Evolutionary conservation across 2,888 invertebrate species (phyloP), one percentile per base, ranked within the genome.

Genomic region (Acleris laterana): DNA sequence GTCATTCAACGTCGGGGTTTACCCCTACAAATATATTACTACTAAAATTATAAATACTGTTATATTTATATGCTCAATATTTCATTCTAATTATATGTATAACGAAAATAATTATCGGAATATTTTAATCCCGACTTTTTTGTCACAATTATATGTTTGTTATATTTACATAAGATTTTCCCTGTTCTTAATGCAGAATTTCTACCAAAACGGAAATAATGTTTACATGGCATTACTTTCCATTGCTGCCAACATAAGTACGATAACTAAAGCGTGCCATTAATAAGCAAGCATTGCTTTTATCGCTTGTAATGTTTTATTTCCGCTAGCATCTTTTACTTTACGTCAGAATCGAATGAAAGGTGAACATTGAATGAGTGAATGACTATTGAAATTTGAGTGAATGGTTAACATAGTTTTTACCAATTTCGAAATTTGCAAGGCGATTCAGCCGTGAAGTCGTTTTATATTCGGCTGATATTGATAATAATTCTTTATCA

Each of bases 1-100:
- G 87, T 90, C 89, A 88, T 85, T 76, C 75, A 69, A 51, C 19
- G n/a, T 55, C 60, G 49, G 72, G 62, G 77, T 71, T 73, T 49
- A 68, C 72, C 32, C 16, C 11, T 32, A 19, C 32, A 62, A 19
- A 50, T 19, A 61, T 16, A 51, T 22, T 50, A 28, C 38, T 48
- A 5, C 16, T 13, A 38, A 38, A 13, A 38, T 38, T 3, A 38
- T 13, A 38, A 38, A 13, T 38, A 38, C 13, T 9, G 9, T 6
- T 5, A 25, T 25, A 28, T 28, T 28, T 9, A 28, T 28, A 28
- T 9, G 2, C 9, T 44, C 42, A 5, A 44, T 4, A 16, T 28
- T 9, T 28, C 1, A 7, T 28, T 28, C 7, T 9, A 9, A 7
- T 32, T 32, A 32, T 32, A 2, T 25, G 7, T 32, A 9, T 9